Evolutionary conservation across 2,113 vertebrate species (phyloP), one percentile per base, ranked within the genome.

Genomic region (Diadophis punctatus): DNA sequence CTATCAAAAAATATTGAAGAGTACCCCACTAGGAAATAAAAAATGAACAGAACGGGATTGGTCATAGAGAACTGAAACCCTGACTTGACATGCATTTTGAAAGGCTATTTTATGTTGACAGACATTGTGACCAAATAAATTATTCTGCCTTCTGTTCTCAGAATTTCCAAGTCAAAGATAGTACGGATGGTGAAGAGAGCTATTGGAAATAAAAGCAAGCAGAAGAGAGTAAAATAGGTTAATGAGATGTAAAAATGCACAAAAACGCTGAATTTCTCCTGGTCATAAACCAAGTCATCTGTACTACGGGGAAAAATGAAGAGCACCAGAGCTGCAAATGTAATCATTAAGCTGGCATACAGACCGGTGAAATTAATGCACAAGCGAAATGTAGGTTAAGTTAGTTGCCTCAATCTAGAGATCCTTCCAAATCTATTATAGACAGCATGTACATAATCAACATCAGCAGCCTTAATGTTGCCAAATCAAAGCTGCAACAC

Each of bases 11-110:
- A 25, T 93, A 92, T 90, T 88, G 90, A 96, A 96, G 39, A 86
- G 39, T 60, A 87, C 9, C 89, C 88, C 74, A 88, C 91, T 0
- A 80, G 91, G 91, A 96, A 96, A 96, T 60, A 93, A 95, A 96
- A 96, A 96, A 93, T 90, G 80, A 96, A 91, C 51, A 93, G 91
- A 88, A 94, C 39, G 34, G 94, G 95, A 92, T 86, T 90, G 30
- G 48, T 84, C 93, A 96, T 95, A 97, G 97, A 94, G 93, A 97
- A 96, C 91, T 91, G 49, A 87, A 96, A 48, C 92, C 93, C 51
- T 88, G 93, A 88, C 80, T 90, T 96, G 96, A 94, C 92, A 94
- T 1, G 60, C 60, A 43, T 89, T 94, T 14, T 0, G 93, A 89
- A 95, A 96, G 89, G 88, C 94, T 93, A 95, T 93, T 94, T 94